Conservation (phyloP, 2,113 vertebrate species). For the Xerus inauris region DNA sequence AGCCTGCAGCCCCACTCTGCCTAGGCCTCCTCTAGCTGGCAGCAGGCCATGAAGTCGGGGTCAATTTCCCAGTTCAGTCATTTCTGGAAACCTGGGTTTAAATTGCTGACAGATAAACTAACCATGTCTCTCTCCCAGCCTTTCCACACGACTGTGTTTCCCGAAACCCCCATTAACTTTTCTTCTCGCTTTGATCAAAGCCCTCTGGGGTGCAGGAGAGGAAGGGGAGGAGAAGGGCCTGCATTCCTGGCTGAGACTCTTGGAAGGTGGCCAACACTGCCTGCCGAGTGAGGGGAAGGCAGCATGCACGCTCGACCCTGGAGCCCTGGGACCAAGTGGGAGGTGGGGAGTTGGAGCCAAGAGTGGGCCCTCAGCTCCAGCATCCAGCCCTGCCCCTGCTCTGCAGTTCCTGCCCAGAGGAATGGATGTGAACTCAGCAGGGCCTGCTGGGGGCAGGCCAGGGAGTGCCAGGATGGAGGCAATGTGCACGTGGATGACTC, state of each 20-base stretch:
- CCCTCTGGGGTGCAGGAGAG: not conserved
- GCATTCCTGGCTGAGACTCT: conserved; percentile 48
- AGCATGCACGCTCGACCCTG: accelerated
- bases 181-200: conserved; percentile 26
- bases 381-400: not conserved
- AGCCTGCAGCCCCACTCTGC: not conserved
- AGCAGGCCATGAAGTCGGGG: conserved; percentile 50
- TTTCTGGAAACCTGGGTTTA: conserved; percentile 73
- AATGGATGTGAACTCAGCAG: not conserved
- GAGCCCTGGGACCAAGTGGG: not conserved
- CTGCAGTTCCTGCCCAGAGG: not conserved
- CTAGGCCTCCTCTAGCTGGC: conserved; percentile 38
- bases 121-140: not conserved
- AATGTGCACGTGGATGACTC: not conserved
- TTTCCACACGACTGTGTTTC: not conserved
- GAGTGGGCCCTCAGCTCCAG: not conserved
- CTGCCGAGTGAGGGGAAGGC: not conserved
- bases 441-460: not conserved
- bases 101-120: conserved; percentile 71
- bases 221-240: conserved; percentile 37
- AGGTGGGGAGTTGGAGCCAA: not conserved
- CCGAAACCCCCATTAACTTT: not conserved
- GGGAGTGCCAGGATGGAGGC: not conserved
- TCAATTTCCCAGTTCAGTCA: conserved; percentile 51
- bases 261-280: conserved; percentile 63